Conservation (phyloP, 2,888 invertebrate species). For the Andrena praecox region DNA sequence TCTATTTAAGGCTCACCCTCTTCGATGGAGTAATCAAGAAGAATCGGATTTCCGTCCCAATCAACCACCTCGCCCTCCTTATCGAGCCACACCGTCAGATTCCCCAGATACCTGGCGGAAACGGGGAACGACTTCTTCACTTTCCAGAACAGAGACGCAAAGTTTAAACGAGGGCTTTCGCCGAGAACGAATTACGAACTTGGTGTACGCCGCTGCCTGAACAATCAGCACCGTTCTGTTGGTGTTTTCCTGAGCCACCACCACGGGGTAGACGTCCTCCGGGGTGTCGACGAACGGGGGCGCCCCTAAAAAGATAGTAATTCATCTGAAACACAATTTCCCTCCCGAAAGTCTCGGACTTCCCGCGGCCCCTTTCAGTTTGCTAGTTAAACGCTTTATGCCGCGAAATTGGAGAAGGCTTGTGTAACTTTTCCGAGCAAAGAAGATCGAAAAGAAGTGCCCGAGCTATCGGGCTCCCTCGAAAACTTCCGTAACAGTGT, state of each 20-base stretch:
- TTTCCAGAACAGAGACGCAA: conserved; percentile 7
- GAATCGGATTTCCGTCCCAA: conserved; percentile 92
- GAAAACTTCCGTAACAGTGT: neutral
- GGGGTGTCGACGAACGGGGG: conserved; percentile 82
- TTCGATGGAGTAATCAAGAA: conserved; percentile 87
- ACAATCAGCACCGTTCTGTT: conserved; percentile 88
- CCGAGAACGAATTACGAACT: conserved; percentile 76
- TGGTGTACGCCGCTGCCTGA: conserved; percentile 90
- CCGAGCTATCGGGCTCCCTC: neutral
- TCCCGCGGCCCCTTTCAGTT: too few species aligned
- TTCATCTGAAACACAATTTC: conserved; percentile 11
- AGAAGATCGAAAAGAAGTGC: neutral
- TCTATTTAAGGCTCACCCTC: conserved; percentile 87
- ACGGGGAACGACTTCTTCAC: conserved; percentile 1
- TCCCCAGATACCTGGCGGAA: conserved; percentile 89
- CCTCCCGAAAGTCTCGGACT: neutral
- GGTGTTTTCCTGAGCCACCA: conserved; percentile 87
- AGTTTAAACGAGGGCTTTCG: conserved; percentile 8
- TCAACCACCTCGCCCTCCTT: conserved; percentile 87
- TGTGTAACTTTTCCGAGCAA: neutral
- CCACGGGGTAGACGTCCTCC: conserved; percentile 90
- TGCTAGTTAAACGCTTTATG: too few species aligned
- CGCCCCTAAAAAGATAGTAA: conserved; percentile 64
- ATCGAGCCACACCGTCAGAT: conserved; percentile 90
- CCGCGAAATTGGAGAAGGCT: neutral